Conservation (phyloP, 2,113 vertebrate genomes). For the Tupaia tana region DNA sequence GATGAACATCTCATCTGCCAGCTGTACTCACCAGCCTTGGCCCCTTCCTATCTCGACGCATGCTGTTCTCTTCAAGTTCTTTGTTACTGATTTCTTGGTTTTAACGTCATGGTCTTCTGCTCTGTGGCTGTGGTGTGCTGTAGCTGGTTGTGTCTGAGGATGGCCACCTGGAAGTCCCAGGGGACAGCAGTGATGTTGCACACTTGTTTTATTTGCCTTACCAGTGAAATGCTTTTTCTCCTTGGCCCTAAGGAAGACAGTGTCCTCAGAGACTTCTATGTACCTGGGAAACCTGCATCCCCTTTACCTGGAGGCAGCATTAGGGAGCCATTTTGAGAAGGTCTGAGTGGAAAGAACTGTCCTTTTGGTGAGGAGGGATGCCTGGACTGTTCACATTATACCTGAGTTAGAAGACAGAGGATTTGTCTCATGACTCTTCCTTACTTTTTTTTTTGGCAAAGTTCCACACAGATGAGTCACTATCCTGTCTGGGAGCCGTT, state of each 20-base stretch:
- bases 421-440: not conserved
- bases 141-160: not conserved
- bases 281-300: not conserved
- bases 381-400: not conserved
- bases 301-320: not conserved
- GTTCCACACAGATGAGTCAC: not conserved
- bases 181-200: not conserved
- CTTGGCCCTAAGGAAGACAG: not conserved
- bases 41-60: not conserved
- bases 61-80: not conserved
- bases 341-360: not conserved
- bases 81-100: not conserved
- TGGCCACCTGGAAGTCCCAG: not conserved
- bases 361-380: not conserved
- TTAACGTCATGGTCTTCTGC: not conserved
- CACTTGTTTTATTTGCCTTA: not conserved
- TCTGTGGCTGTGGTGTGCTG: not conserved
- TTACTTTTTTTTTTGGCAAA: not conserved
- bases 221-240: not conserved
- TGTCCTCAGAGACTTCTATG: not conserved
- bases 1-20: not conserved
- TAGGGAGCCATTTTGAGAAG: not conserved
- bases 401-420: not conserved
- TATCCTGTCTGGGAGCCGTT: not conserved
- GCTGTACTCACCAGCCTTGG: not conserved